Base-by-base conservation (phyloP, 2,797 vertebrate species). In the Lateolabrax maculatus region DNA sequence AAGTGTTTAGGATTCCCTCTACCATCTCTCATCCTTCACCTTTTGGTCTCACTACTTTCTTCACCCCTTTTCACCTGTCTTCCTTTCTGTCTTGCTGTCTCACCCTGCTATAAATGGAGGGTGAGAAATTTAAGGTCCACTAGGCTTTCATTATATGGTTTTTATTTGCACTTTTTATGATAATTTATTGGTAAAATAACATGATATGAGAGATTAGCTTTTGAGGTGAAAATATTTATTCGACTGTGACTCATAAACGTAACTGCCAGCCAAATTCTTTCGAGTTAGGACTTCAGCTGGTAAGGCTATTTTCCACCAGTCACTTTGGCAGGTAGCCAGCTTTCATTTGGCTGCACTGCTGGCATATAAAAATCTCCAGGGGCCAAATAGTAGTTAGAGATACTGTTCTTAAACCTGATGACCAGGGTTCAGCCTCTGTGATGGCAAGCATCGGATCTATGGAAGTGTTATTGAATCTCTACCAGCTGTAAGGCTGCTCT, bases 311-410 rank as follows among this genome's bases (percentile, higher is more conserved):
- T 48, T 67, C 67, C 63, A 76, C 44, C 62, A 73, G 53, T 72
- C 37, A 8, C 57, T 51, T 75, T 84, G 81, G 53, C 79, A 74
- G 58, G 46, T 79, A 21, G 67, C 65, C 83, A 79, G 69, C 27
- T 36, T 52, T 46, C 44, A 62, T 75, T 86, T 84, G 81, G 79
- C 72, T 57, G 60, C 46, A 34, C 43, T 49, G 53, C 66, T 67
- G 9, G 44, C 37, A 51, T 63, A 39, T 52, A 29, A 79, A 76
- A 58, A 39, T 41, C 51, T 71, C 44, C 31, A 27, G 60, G 36
- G 48, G 76, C n/a, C 39, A 29, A 5, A 16, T 69, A 19, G 19
- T 67, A 36, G 61, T 75, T 57, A 36, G 37, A 83, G 48, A 72
- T 37, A 21, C 1, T 13, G n/a, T 60, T 41, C 34, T 71, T 29